Evolutionary conservation across 1,140 invertebrate species (phyloP).

Genomic region (Onthophagus taurus): DNA sequence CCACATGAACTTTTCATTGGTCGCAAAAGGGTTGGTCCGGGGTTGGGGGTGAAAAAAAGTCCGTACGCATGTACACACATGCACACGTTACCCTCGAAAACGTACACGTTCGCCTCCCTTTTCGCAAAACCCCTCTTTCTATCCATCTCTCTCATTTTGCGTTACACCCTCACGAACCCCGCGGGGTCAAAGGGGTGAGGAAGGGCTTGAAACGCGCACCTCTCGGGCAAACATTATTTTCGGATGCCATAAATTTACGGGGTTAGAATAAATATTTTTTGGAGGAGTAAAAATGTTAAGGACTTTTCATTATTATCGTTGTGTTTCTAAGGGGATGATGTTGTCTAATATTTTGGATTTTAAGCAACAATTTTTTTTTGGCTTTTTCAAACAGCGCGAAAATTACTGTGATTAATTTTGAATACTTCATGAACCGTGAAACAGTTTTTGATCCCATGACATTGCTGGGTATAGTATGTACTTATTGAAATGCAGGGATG

Average conservation of each 20-base stretch:
- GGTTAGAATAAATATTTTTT: slow-evolving; percentile 40
- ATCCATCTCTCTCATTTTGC: neutral
- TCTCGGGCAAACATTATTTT: slow-evolving; percentile 38
- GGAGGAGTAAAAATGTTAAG: slow-evolving; percentile 39
- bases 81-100: neutral
- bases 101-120: too few relatives aligned
- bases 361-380: too few relatives aligned
- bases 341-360: too few relatives aligned
- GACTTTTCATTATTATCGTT: slow-evolving; percentile 40
- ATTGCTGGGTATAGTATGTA: too few relatives aligned
- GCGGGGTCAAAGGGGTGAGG: slow-evolving; percentile 3
- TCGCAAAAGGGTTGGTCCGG: slow-evolving; percentile 33
- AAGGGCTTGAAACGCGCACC: slow-evolving; percentile 22
- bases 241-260: slow-evolving; percentile 39
- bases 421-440: too few relatives aligned
- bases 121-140: neutral
- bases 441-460: too few relatives aligned
- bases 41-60: slow-evolving; percentile 29
- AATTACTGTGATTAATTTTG: too few relatives aligned
- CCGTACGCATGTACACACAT: slow-evolving; percentile 17
- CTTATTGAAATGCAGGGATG: too few relatives aligned
- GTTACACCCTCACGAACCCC: slow-evolving; percentile 5
- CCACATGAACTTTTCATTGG: slow-evolving; percentile 34
- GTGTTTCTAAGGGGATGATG: too few relatives aligned
- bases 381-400: too few relatives aligned